A percentile compares a stretch with the other conserved stretches of the same genome.
Evolutionary conservation across 2,797 vertebrate genomes (phyloP).

Genomic region (Thalassophryne amazonica): DNA sequence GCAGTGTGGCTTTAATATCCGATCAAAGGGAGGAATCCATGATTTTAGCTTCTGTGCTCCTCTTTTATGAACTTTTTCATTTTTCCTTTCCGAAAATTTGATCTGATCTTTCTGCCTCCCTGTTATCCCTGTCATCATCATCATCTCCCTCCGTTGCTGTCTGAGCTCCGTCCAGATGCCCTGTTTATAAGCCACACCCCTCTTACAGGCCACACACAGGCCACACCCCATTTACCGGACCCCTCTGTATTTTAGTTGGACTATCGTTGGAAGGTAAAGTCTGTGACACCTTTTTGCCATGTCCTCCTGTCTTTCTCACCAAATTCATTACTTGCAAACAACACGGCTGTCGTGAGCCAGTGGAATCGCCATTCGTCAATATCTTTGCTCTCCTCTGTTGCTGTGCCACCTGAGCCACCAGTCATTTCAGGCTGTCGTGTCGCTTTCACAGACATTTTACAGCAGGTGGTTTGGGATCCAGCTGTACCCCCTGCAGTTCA

Average conservation of each 20-base stretch:
- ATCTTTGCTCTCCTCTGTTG: background rate
- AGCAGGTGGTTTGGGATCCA: conserved; percentile 23
- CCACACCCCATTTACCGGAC: no score
- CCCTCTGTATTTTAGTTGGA: conserved; percentile 16
- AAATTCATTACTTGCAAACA: conserved; percentile 11
- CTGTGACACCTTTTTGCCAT: conserved; percentile 9
- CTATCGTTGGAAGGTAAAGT: conserved; percentile 23
- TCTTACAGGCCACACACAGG: no score
- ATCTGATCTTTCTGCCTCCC: background rate
- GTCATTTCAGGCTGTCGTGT: conserved; percentile 6
- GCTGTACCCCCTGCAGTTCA: conserved; percentile 11
- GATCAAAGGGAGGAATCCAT: conserved; percentile 6
- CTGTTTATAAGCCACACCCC: no score
- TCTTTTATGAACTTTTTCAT: background rate
- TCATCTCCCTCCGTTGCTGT: background rate
- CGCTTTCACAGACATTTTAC: conserved; percentile 14
- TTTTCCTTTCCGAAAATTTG: background rate
- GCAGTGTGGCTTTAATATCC: conserved; percentile 9
- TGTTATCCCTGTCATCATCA: background rate
- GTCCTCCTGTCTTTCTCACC: conserved; percentile 23
- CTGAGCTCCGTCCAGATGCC: conserved; percentile 1
- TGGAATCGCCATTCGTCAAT: conserved; percentile 19
- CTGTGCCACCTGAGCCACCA: background rate
- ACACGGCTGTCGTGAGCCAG: background rate
- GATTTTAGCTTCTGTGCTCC: background rate